phyloP scores from a whole-genome alignment of 2,797 vertebrate genomes.

The Megalops cyprinoides region DNA sequence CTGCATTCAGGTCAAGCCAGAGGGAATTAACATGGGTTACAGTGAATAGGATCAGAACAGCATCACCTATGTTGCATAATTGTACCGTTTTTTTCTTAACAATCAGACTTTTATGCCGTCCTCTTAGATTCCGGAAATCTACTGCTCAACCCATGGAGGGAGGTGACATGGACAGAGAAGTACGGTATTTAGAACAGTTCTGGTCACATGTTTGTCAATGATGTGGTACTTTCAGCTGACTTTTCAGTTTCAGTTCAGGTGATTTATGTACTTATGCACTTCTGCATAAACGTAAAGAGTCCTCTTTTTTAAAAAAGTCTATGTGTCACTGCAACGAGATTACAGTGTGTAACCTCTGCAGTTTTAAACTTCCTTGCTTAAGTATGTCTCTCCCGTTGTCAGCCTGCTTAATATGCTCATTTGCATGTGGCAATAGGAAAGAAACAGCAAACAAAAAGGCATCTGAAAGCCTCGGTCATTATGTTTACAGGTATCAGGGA shows the following conservation, averaged over 20 bases:
- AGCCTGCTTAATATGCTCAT: not conserved
- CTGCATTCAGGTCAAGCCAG: not conserved
- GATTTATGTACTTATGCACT: no score
- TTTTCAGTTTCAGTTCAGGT: no score
- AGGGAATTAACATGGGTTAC: not conserved
- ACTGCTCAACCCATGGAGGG: constrained; percentile 40
- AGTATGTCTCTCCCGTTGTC: not conserved
- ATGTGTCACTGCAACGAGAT: no score
- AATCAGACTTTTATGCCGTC: not conserved
- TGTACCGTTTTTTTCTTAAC: not conserved
- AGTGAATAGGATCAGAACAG: not conserved
- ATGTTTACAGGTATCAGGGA: no score
- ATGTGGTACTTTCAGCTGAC: no score
- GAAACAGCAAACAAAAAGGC: no score
- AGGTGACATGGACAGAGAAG: constrained; percentile 34
- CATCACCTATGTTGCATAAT: not conserved
- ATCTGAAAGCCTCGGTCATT: no score
- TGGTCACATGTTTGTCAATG: no score
- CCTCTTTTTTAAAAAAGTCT: no score
- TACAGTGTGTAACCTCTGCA: not conserved
- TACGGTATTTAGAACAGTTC: no score
- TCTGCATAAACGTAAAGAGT: no score
- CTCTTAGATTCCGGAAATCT: constrained; percentile 29
- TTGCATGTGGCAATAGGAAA: not conserved
- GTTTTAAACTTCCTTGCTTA: not conserved